Evolutionary conservation across 2,113 vertebrate genomes (phyloP), one percentile per base, ranked within the genome.

Genomic region (Petroica traversi): DNA sequence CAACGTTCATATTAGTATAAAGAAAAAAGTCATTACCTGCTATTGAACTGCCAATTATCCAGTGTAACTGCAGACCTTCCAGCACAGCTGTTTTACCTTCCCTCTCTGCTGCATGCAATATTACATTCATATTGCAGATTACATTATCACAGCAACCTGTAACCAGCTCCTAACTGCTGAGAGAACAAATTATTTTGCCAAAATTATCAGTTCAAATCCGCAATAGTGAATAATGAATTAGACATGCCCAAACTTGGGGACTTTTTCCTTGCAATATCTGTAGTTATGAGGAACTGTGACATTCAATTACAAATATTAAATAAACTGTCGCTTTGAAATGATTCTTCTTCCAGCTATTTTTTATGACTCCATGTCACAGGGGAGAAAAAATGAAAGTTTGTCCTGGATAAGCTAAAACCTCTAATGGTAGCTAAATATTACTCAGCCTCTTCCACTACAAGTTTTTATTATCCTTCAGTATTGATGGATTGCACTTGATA

Each of bases 11-110:
- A 92, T 88, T 66, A 69, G 73, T 72, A 78, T 71, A 62, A 92
- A 93, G 76, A 81, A 92, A 93, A 95, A 96, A 97, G 93, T 94
- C 88, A 96, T 96, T 96, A 97, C 63, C 61, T 96, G 82, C 84
- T 64, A 81, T 26, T 93, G 74, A 92, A 74, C 78, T 93, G 84
- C 77, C 94, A 88, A 95, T 95, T 88, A 89, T 19, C 45, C 43
- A 46, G 40, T 10, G 46, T 78, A 92, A 86, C 69, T 79, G 49
- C 81, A 85, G 77, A 86, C 76, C 89, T 92, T 86, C 92, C 93
- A 86, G 85, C 85, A 54, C 72, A 90, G 77, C 64, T 95, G 71
- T 66, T 97, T 76, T 49, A 88, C 92, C 67, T 80, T 85, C 91
- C 89, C 79, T 93, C 79, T 93, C 87, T 68, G 87, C 83, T 54